Percentiles rank a stretch among this genome's conserved stretches.
These are phyloP conservation scores for Hypothenemus hampei DNA, from an alignment of 1,140 invertebrate species.

Conservation along the genomic window DNA sequence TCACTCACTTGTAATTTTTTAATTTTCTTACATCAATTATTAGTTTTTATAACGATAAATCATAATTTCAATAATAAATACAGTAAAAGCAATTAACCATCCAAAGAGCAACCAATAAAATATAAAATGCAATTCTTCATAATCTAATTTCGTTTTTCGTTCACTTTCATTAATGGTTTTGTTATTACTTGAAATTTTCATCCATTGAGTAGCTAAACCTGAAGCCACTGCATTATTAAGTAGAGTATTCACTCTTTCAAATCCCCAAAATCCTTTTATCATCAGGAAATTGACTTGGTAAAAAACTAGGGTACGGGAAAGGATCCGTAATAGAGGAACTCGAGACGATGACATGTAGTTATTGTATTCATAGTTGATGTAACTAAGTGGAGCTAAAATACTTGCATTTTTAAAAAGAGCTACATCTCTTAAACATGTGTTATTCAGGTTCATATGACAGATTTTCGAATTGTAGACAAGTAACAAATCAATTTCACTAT, in stretches of 20 bases:
- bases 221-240: constrained; percentile 1
- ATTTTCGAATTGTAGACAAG: neutral
- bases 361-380: constrained; percentile 1
- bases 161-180: neutral
- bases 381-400: constrained; percentile 1
- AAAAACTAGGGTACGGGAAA: constrained; percentile 1
- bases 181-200: constrained; percentile 1
- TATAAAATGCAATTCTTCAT: constrained; percentile 5
- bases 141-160: constrained; percentile 1
- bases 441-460: neutral
- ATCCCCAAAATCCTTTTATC: constrained; percentile 21
- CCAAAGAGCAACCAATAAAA: constrained; percentile 5
- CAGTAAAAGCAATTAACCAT: neutral
- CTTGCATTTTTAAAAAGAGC: constrained; percentile 7
- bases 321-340: neutral
- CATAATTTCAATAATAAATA: constrained; percentile 9
- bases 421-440: constrained; percentile 3
- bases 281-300: constrained; percentile 18
- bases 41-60: constrained; percentile 3
- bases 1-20: too few species aligned
- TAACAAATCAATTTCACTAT: neutral
- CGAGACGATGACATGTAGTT: neutral
- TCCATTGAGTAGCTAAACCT: constrained; percentile 17
- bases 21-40: too few species aligned
- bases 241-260: constrained; percentile 13